phyloP scores from a whole-genome alignment of 2,113 vertebrate species.

The western clawed frog (Xenopus tropicalis) region DNA sequence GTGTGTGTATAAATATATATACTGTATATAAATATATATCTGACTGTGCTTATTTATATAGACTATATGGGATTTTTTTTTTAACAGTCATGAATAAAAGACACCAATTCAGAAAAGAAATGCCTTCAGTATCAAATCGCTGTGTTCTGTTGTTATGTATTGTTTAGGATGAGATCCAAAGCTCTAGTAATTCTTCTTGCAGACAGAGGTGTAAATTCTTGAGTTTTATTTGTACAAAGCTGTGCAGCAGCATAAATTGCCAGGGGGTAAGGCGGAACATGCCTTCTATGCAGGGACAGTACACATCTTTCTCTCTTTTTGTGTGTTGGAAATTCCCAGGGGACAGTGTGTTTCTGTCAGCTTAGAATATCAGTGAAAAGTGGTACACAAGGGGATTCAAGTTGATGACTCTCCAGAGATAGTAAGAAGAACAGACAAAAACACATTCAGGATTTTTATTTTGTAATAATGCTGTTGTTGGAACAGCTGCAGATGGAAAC shows the following conservation, averaged over 20 bases:
- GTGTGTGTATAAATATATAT: too few species aligned
- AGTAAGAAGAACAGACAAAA: slow-evolving; percentile 21
- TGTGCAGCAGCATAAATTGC: slow-evolving; percentile 28
- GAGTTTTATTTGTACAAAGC: slow-evolving; percentile 37
- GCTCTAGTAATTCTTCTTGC: slow-evolving; percentile 1
- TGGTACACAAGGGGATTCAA: slow-evolving; percentile 18
- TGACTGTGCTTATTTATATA: too few species aligned
- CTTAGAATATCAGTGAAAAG: slow-evolving; percentile 29
- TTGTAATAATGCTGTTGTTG: slow-evolving; percentile 7
- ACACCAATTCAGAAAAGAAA: neutral
- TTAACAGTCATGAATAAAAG: neutral
- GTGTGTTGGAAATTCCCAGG: slow-evolving; percentile 23
- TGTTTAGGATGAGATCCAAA: slow-evolving; percentile 6
- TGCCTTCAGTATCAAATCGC: neutral
- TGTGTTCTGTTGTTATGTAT: slow-evolving; percentile 7
- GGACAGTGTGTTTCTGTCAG: slow-evolving; percentile 10
- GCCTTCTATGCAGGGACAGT: slow-evolving; percentile 6
- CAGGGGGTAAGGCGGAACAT: slow-evolving; percentile 12
- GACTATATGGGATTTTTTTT: too few species aligned
- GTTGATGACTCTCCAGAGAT: slow-evolving; percentile 18
- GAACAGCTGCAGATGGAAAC: neutral
- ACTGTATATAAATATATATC: too few species aligned
- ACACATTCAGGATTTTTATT: slow-evolving; percentile 12
- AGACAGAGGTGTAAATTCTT: slow-evolving; percentile 13
- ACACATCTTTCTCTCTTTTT: slow-evolving; percentile 23